Evolutionary conservation across 2,797 vertebrate genomes (phyloP).

Genomic region (Rhadinocentrus ornatus): DNA sequence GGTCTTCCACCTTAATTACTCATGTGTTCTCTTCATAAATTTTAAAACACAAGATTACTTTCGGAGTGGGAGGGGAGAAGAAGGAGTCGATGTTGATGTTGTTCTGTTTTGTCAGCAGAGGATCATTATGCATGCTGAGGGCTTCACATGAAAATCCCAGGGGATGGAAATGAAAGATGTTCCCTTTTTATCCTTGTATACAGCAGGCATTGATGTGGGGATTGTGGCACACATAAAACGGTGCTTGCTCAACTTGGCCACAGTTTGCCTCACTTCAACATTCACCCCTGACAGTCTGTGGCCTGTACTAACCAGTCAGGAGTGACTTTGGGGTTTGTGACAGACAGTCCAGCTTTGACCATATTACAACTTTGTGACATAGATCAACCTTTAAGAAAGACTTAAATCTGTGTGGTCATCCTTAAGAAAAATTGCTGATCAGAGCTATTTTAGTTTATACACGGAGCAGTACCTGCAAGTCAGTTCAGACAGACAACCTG

Average conservation of each 20-base stretch:
- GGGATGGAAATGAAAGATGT: slow-evolving; percentile 59
- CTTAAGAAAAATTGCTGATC: slow-evolving; percentile 2
- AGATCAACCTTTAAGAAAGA: not conserved
- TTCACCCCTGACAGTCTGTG: slow-evolving; percentile 62
- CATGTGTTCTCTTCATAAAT: slow-evolving; percentile 76
- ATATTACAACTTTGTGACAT: slow-evolving; percentile 12
- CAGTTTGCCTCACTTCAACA: slow-evolving; percentile 59
- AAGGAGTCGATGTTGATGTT: slow-evolving; percentile 37
- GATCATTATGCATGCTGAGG: slow-evolving; percentile 36
- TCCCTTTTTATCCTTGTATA: slow-evolving; percentile 39
- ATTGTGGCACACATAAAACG: slow-evolving; percentile 40
- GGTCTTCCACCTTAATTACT: slow-evolving; percentile 78
- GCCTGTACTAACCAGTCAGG: slow-evolving; percentile 45
- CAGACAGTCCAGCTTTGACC: slow-evolving; percentile 29
- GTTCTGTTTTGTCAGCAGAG: slow-evolving; percentile 44
- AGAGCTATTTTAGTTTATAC: not conserved
- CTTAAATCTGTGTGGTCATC: not conserved
- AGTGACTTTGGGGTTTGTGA: slow-evolving; percentile 10
- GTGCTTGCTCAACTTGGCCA: slow-evolving; percentile 46
- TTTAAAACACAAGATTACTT: slow-evolving; percentile 56
- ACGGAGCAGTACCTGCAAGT: not conserved
- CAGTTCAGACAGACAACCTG: not conserved
- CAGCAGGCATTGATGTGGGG: slow-evolving; percentile 59
- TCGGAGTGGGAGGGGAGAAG: slow-evolving; percentile 29
- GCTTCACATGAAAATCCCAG: slow-evolving; percentile 68